phyloP scores from a whole-genome alignment of 37 sponge, comb jelly and placozoan species.

The Aphrocallistes beatrix region DNA sequence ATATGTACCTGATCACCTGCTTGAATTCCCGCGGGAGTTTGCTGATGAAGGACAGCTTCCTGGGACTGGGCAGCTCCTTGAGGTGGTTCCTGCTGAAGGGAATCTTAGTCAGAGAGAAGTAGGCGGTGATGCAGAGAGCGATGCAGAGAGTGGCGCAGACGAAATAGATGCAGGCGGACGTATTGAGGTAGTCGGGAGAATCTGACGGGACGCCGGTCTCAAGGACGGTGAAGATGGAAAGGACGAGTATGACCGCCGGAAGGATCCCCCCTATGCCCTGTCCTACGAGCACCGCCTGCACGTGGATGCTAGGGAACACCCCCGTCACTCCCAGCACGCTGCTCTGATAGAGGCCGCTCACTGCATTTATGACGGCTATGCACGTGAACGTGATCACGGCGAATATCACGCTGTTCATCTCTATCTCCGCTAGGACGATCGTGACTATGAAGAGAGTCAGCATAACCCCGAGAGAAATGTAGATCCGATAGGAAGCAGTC shows the following conservation, averaged over 20 bases:
- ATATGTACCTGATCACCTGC: neutral
- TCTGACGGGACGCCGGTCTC: neutral
- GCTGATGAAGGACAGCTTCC: neutral
- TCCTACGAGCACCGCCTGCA: constrained; percentile 4
- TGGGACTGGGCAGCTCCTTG: neutral
- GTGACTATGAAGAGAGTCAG: neutral
- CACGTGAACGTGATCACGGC: neutral
- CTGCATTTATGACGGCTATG: neutral
- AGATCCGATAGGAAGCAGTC: neutral
- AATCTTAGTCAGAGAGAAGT: neutral
- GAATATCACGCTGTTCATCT: neutral
- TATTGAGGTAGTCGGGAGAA: neutral
- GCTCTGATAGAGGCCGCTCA: neutral
- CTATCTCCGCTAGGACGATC: neutral
- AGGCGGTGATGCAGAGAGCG: neutral
- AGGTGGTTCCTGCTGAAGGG: neutral
- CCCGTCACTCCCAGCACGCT: neutral
- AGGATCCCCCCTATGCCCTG: neutral
- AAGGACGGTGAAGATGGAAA: neutral
- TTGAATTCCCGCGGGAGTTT: neutral
- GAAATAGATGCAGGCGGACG: neutral
- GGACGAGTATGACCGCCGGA: neutral
- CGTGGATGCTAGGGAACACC: neutral
- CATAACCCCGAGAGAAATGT: neutral
- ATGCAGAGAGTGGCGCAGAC: neutral